Evolutionary conservation across 1,140 invertebrate genomes (phyloP).

Genomic region (Micrasema minimum): DNA sequence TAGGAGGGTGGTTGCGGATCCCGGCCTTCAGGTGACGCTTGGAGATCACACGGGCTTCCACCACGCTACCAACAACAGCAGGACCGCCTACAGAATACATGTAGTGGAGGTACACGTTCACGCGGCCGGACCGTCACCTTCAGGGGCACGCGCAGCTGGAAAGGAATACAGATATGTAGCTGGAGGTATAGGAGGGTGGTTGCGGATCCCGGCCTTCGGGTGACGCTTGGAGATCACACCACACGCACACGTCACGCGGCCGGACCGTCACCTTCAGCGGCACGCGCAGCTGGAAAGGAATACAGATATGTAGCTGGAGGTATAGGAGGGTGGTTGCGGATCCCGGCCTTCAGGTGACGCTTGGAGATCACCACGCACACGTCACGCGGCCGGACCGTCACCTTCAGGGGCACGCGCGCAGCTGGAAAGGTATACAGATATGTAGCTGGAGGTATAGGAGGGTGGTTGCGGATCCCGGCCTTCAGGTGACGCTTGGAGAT

Average conservation of each 20-base stretch:
- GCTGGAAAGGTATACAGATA: constrained; percentile 68
- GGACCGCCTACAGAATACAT: no score
- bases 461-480: constrained; percentile 92
- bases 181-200: no score
- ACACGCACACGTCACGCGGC: constrained; percentile 86
- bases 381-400: constrained; percentile 84
- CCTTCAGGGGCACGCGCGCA: constrained; percentile 86
- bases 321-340: constrained; percentile 93
- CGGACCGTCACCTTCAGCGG: constrained; percentile 84
- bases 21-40: constrained; percentile 91
- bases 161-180: no score
- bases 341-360: constrained; percentile 85
- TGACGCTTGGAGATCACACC: constrained; percentile 86
- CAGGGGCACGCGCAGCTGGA: no score
- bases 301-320: no score
- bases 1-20: constrained; percentile 90
- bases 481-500: constrained; percentile 88
- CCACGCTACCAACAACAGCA: no score
- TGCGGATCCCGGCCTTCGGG: constrained; percentile 91
- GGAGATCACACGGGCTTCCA: no score
- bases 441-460: constrained; percentile 62
- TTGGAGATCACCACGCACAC: constrained; percentile 87
- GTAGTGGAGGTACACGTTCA: no score
- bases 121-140: no score
- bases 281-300: constrained; percentile 83